Evolutionary conservation across 1,140 invertebrate species (phyloP).

Genomic region (Yoshiicerus persimilis): DNA sequence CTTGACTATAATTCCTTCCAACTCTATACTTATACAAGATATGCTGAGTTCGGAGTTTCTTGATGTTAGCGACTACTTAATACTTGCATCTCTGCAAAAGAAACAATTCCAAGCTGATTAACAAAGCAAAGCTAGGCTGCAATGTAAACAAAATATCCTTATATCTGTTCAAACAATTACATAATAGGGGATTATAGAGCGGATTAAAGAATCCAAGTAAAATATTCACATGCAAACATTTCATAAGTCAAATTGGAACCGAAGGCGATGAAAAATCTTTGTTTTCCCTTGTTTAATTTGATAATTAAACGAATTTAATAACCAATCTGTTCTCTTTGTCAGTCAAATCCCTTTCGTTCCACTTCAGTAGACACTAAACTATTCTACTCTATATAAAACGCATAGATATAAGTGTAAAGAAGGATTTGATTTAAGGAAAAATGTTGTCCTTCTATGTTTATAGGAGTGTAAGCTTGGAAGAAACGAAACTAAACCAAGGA

Average conservation of each 20-base stretch:
- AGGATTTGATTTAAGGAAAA: background rate
- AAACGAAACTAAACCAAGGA: background rate
- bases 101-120: background rate
- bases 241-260: background rate
- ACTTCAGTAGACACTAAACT: background rate
- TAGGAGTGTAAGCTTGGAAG: background rate
- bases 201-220: background rate
- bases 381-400: background rate
- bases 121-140: background rate
- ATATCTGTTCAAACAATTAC: background rate
- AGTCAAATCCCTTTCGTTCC: background rate
- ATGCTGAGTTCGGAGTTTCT: background rate
- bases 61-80: background rate
- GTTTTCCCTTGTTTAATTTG: background rate
- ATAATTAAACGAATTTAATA: conserved; percentile 19
- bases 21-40: background rate
- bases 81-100: background rate
- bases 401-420: background rate
- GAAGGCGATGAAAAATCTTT: conserved; percentile 12
- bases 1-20: background rate
- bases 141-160: background rate
- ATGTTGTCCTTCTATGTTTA: background rate
- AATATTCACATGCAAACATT: background rate
- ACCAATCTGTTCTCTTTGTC: background rate
- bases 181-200: background rate